Evolutionary conservation across 2,797 vertebrate species (phyloP).

Genomic region (Neosalanx taihuensis): DNA sequence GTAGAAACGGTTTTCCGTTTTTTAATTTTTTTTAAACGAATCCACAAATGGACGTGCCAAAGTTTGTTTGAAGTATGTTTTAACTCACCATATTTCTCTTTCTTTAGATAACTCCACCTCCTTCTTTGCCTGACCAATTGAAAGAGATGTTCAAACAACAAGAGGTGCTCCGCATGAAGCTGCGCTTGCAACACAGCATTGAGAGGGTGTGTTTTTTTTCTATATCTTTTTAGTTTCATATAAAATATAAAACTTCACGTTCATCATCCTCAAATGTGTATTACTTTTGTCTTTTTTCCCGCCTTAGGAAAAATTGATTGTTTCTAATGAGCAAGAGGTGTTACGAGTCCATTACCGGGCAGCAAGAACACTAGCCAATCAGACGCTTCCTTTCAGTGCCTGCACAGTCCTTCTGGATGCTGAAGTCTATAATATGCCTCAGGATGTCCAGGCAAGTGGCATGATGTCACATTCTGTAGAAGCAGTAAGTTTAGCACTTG

Average conservation of each 20-base stretch:
- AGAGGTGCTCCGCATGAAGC: slow-evolving; percentile 95
- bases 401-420: slow-evolving; percentile 96
- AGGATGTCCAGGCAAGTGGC: slow-evolving; percentile 86
- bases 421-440: slow-evolving; percentile 96
- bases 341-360: slow-evolving; percentile 95
- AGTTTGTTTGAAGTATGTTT: slow-evolving; percentile 9
- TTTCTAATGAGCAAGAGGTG: slow-evolving; percentile 98
- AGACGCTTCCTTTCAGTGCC: slow-evolving; percentile 96
- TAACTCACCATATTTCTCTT: slow-evolving; percentile 4
- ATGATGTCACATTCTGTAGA: not conserved
- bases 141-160: slow-evolving; percentile 99
- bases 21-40: not conserved
- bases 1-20: slow-evolving; percentile 44
- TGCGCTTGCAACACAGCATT: slow-evolving; percentile 96
- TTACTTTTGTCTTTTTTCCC: slow-evolving; percentile 18
- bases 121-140: slow-evolving; percentile 91
- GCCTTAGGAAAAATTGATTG: slow-evolving; percentile 93
- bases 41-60: not conserved
- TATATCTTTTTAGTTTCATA: not conserved
- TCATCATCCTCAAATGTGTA: not conserved
- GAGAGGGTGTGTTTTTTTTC: slow-evolving; percentile 76
- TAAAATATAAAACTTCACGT: not conserved
- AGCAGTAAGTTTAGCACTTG: not conserved
- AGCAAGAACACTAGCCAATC: slow-evolving; percentile 95
- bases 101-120: slow-evolving; percentile 93